Base-by-base conservation (phyloP, 2,113 vertebrate species). In the Anhinga anhinga region DNA sequence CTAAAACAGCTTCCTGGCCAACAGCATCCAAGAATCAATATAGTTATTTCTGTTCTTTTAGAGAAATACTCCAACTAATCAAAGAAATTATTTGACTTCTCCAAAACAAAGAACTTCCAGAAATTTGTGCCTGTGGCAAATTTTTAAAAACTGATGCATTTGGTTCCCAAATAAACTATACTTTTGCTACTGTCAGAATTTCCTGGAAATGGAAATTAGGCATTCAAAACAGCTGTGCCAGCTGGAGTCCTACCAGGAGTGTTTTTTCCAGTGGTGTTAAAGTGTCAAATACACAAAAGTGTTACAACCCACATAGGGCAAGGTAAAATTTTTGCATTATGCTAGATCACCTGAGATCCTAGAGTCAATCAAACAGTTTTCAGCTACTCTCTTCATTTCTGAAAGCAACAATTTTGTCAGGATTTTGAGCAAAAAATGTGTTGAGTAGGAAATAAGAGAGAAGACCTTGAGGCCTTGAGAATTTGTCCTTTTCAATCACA, bases 401-500 rank as follows among this genome's bases (percentile, higher is more conserved):
- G 25, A 63, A 70, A 88, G 38, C 13, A 78, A 52, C 12, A 63
- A 8, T 45, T 92, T 65, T 94, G 42, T 65, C 70, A 42, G 27
- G 44, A 69, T 61, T 90, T 86, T 59, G 30, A 49, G 36, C 2
- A 55, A 81, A 52, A 82, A 63, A 69, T 6, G 5, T 19, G 25
- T 44, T 88, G 63, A 74, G 47, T 49, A 69, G 19, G 44, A 90
- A 95, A 86, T 52, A 65, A 77, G 59, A 80, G 9, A 66, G 82
- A 81, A 94, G 88, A 93, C 15, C 22, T 61, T 72, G 50, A 94
- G 30, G 15, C 81, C n/a, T n/a, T n/a, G n/a, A 85, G 56, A 82
- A 84, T 82, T 78, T 94, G 69, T 94, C 90, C 73, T 88, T 92
- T 88, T 79, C 72, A 95, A 10, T 95, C 80, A 82, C 34, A 69